Percentiles rank a stretch among this genome's conserved stretches.
These are phyloP conservation scores for Oxygymnocypris stewartii DNA, from an alignment of 2,113 vertebrate species.

Conservation along the genomic window DNA sequence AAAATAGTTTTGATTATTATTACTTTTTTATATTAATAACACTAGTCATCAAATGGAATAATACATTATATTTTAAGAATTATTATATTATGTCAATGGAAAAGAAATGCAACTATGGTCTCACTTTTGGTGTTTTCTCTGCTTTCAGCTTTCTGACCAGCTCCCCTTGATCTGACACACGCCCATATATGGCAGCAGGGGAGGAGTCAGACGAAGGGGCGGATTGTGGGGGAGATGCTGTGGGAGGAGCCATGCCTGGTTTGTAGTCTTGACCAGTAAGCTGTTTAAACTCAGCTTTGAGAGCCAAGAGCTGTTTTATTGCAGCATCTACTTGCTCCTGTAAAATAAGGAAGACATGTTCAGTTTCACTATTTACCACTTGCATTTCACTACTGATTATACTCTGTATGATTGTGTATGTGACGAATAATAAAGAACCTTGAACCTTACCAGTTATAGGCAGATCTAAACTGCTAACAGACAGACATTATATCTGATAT, in stretches of 20 bases:
- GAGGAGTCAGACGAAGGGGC: constrained; percentile 31
- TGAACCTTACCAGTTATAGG: not conserved
- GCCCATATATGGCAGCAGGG: constrained; percentile 46
- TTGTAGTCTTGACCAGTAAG: constrained; percentile 89
- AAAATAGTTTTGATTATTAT: no score
- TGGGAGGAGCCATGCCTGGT: constrained; percentile 73
- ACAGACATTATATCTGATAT: no score
- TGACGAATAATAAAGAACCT: no score
- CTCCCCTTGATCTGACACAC: constrained; percentile 77
- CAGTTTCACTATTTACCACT: no score
- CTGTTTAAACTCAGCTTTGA: constrained; percentile 89
- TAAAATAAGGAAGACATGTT: constrained; percentile 12
- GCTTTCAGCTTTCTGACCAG: constrained; percentile 80
- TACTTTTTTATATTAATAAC: no score
- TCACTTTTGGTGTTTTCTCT: constrained; percentile 76
- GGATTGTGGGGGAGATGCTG: constrained; percentile 37
- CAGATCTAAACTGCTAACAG: not conserved
- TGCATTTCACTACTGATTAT: no score
- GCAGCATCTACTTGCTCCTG: constrained; percentile 55
- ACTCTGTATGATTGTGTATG: no score
- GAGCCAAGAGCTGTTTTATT: constrained; percentile 79
- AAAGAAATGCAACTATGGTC: not conserved
- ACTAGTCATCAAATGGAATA: no score
- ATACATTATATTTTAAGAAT: no score
- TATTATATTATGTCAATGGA: no score